These are phyloP conservation scores for Sebastiscus albofasciatus DNA, from an alignment of 2,797 vertebrate genomes.

Conservation along the genomic window DNA sequence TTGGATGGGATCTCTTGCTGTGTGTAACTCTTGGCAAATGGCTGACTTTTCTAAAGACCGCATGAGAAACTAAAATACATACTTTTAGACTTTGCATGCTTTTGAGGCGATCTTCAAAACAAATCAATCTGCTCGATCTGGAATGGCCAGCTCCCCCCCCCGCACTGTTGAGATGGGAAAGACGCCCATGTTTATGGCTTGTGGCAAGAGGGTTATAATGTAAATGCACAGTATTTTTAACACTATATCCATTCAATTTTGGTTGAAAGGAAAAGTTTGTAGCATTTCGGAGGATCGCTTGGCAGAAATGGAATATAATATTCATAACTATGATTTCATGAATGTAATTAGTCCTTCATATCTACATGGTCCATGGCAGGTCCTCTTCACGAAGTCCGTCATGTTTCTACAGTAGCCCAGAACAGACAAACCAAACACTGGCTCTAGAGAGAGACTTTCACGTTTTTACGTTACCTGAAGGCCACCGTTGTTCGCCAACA, in stretches of 20 bases:
- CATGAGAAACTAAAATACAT: not conserved
- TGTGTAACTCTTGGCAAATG: not conserved
- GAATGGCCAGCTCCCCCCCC: not conserved
- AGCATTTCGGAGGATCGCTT: too few species aligned
- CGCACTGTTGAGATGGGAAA: not conserved
- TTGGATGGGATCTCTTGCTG: not conserved
- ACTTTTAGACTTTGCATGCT: not conserved
- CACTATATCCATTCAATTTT: not conserved
- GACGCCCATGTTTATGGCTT: not conserved
- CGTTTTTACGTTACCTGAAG: too few species aligned
- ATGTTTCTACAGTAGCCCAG: too few species aligned
- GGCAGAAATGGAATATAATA: too few species aligned
- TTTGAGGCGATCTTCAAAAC: not conserved
- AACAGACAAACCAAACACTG: too few species aligned
- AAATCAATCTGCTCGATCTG: not conserved
- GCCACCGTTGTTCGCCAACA: too few species aligned
- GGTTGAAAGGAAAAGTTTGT: too few species aligned
- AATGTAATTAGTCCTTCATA: not conserved
- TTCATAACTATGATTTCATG: too few species aligned
- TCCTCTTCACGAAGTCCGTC: too few species aligned
- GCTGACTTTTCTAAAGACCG: not conserved
- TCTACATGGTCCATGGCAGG: too few species aligned
- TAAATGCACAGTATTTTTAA: not conserved
- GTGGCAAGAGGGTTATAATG: too few species aligned
- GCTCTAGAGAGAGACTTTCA: too few species aligned